Evolutionary conservation across 2,888 invertebrate genomes (phyloP).

Genomic region (Mesorhabditis belari): DNA sequence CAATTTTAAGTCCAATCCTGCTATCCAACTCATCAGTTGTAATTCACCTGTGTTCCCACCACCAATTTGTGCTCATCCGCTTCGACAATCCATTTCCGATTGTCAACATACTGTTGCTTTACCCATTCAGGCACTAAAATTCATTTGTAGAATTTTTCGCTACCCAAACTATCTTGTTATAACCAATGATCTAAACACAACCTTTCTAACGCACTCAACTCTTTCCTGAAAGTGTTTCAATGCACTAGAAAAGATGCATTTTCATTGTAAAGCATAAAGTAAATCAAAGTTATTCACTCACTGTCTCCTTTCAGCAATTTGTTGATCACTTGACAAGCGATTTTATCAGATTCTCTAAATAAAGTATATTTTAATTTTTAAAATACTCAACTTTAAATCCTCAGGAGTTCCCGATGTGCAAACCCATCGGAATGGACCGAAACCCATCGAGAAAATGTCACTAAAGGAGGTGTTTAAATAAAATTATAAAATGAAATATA

Average conservation of each 20-base stretch:
- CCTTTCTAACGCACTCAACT: too few relatives aligned
- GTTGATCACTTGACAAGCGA: constrained; percentile 58
- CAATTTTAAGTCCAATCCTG: too few relatives aligned
- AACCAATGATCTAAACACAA: too few relatives aligned
- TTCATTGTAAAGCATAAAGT: too few relatives aligned
- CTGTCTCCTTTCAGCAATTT: constrained; percentile 46
- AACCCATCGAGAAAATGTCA: constrained; percentile 65
- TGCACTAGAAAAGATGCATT: too few relatives aligned
- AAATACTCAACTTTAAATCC: constrained; percentile 53
- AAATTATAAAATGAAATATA: background rate
- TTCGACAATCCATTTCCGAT: constrained; percentile 62
- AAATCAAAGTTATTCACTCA: too few relatives aligned
- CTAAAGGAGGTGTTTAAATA: constrained; percentile 39
- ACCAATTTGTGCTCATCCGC: constrained; percentile 61
- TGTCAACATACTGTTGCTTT: constrained; percentile 61
- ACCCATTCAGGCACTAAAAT: constrained; percentile 56
- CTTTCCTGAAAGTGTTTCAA: too few relatives aligned
- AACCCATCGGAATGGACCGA: constrained; percentile 66
- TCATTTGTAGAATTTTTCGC: too few relatives aligned
- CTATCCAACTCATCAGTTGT: too few relatives aligned
- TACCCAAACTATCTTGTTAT: too few relatives aligned
- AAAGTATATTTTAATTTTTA: background rate
- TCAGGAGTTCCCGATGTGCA: constrained; percentile 60
- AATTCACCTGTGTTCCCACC: constrained; percentile 34
- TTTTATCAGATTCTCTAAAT: constrained; percentile 58